Evolutionary conservation across 2,797 vertebrate species (phyloP), one percentile per base, ranked within the genome.

Genomic region (Schizothorax lantsangensis): DNA sequence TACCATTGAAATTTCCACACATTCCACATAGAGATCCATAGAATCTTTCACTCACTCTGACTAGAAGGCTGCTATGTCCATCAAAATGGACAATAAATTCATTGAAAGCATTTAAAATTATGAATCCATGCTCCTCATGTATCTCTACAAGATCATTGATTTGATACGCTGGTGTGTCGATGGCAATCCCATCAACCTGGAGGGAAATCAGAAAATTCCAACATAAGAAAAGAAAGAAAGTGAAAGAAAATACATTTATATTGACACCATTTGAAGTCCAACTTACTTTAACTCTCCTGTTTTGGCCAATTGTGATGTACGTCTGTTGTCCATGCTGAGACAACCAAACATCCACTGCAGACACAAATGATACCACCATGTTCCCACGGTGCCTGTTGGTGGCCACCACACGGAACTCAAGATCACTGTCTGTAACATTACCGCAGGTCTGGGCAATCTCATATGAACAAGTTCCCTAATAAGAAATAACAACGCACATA

Each of bases 401-500:
- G 14, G 91, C 93, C 17, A 90, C 89, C 4, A 94, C 89, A 1
- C 68, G 86, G 79, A 95, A 96, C 52, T 85, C 84, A 0, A 89
- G 87, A 17, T 89, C 91, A 30, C 73, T 86, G 1, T 59, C 26
- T 3, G 38, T 10, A 0, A 88, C 68, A 10, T 3, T 82, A 19
- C 78, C 79, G 1, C 90, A 92, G n/a, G 92, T 94, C 81, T 93
- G 88, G 6, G 93, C 38, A 33, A 96, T 89, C 84, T 92, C 74
- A 12, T 97, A 96, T 40, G 94, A 92, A 36, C 96, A 97, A 62
- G 94, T 93, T 7, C 96, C 96, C 92, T 95, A 91, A 49, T 43
- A 15, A 3, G 5, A 6, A 33, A 21, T 30, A 43, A 62, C 3
- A 45, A 6, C 15, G 1, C 3, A 45, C 5, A 62, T 6, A 30